Evolutionary conservation across 2,113 vertebrate genomes (phyloP).

Genomic region (Dunckerocampus dactyliophorus): DNA sequence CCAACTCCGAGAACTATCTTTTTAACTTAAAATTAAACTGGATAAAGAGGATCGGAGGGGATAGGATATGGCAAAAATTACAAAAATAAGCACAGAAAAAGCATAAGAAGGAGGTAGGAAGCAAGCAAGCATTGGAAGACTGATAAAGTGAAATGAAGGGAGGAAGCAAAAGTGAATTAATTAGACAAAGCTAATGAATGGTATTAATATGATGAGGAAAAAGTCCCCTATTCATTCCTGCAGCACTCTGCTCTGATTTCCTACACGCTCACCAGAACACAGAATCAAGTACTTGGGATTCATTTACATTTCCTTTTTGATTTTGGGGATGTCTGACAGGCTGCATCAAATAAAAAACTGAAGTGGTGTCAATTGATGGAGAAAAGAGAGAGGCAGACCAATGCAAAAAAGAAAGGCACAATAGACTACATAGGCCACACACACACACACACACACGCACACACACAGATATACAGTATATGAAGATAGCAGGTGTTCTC

Average conservation of each 20-base stretch:
- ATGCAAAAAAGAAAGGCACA: slow-evolving; percentile 8
- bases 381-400: slow-evolving; percentile 28
- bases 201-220: slow-evolving; percentile 59
- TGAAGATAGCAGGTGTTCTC: slow-evolving; percentile 69
- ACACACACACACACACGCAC: slow-evolving; percentile 3
- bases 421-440: neutral
- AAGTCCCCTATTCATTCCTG: slow-evolving; percentile 33
- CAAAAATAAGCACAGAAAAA: neutral
- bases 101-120: neutral
- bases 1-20: no score
- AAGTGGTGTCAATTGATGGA: slow-evolving; percentile 24
- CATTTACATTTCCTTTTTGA: slow-evolving; percentile 47
- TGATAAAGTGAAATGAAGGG: slow-evolving; percentile 41
- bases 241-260: slow-evolving; percentile 58
- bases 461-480: slow-evolving; percentile 30
- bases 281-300: slow-evolving; percentile 45
- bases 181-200: slow-evolving; percentile 69
- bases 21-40: no score
- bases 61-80: neutral
- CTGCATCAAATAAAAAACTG: slow-evolving; percentile 48
- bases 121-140: slow-evolving; percentile 15
- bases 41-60: neutral
- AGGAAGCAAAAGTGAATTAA: slow-evolving; percentile 59
- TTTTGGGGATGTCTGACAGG: slow-evolving; percentile 51
- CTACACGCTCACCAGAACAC: slow-evolving; percentile 35